Percentiles rank a stretch among this genome's conserved stretches.
Evolutionary conservation across 30 jellyfish, hydroid and myxozoan species (phyloP).

Genomic region (Turritopsis rubra): DNA sequence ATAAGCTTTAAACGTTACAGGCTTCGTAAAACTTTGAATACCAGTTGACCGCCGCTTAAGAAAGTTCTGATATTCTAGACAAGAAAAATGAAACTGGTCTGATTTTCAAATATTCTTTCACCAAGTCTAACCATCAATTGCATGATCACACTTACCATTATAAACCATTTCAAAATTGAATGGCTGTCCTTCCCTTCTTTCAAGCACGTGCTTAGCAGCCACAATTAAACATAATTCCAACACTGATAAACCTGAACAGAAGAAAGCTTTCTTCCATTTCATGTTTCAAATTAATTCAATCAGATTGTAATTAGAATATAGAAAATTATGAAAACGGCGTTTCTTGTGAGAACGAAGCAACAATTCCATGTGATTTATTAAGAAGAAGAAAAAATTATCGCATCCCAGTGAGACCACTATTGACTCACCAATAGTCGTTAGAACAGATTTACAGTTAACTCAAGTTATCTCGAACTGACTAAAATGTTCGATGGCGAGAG

Average conservation of each 20-base stretch:
- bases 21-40: constrained; percentile 52
- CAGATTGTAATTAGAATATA: too few species aligned
- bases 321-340: too few species aligned
- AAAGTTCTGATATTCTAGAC: constrained; percentile 58
- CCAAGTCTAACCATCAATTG: background rate
- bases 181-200: constrained; percentile 69
- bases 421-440: too few species aligned
- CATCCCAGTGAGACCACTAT: too few species aligned
- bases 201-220: constrained; percentile 74
- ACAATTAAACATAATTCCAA: constrained; percentile 71
- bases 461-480: too few species aligned
- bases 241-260: constrained; percentile 57
- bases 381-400: too few species aligned
- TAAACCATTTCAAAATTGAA: constrained; percentile 82
- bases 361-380: too few species aligned
- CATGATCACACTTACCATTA: constrained; percentile 51
- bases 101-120: too few species aligned
- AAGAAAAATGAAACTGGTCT: too few species aligned
- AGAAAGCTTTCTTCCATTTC: background rate
- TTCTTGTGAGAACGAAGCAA: too few species aligned
- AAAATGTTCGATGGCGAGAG: too few species aligned
- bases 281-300: background rate
- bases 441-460: too few species aligned
- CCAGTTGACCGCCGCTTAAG: constrained; percentile 51
- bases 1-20: constrained; percentile 80